A percentile compares a stretch with the other conserved stretches of the same genome.
phyloP scores from a whole-genome alignment of 2,113 vertebrate genomes.

The Vanacampus margaritifer region DNA sequence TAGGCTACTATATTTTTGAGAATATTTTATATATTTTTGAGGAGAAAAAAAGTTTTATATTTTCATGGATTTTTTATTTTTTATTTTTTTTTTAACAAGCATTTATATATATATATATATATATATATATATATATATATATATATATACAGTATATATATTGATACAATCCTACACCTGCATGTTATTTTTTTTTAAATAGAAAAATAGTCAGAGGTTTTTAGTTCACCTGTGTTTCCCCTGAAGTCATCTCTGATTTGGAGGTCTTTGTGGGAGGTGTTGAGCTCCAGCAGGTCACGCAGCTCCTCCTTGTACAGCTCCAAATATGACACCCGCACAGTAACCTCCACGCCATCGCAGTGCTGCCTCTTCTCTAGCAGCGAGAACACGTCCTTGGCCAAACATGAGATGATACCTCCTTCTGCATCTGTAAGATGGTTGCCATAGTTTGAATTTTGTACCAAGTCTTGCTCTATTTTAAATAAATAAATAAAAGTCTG shows the following conservation, averaged over 20 bases:
- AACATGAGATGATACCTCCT: constrained; percentile 83
- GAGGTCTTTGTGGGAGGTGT: constrained; percentile 78
- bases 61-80: too few species aligned
- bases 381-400: constrained; percentile 84
- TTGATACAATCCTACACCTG: too few species aligned
- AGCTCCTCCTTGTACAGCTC: constrained; percentile 90
- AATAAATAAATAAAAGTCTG: too few species aligned
- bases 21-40: neutral
- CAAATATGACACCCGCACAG: constrained; percentile 82
- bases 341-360: constrained; percentile 51
- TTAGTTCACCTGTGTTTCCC: constrained; percentile 82
- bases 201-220: neutral
- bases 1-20: neutral
- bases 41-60: neutral
- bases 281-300: constrained; percentile 82
- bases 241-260: constrained; percentile 87
- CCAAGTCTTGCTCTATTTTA: neutral
- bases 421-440: constrained; percentile 67
- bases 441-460: neutral
- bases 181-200: too few species aligned
- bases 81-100: neutral
- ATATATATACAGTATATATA: too few species aligned
- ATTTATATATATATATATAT: too few species aligned
- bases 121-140: too few species aligned
- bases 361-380: constrained; percentile 71